Evolutionary conservation across 2,113 vertebrate species (phyloP).

Genomic region (Baryphthengus martii): DNA sequence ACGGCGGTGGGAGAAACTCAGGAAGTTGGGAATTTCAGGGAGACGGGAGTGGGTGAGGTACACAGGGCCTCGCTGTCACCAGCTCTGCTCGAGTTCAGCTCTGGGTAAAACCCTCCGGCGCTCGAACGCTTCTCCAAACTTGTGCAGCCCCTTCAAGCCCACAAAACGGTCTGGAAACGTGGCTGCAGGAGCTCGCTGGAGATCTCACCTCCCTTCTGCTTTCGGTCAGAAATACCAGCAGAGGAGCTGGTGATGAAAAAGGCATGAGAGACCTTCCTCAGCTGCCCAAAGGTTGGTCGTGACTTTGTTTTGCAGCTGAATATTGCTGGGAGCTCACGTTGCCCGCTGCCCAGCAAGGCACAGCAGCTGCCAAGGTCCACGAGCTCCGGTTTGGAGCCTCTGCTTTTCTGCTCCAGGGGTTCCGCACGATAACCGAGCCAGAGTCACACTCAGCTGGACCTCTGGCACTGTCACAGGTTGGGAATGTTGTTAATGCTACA

Average conservation of each 20-base stretch:
- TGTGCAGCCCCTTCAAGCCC: background rate
- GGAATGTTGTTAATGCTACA: background rate
- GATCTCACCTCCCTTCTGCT: background rate
- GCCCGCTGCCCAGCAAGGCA: background rate
- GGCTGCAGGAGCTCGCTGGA: background rate
- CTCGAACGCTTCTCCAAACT: background rate
- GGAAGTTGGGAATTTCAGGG: conserved; percentile 31
- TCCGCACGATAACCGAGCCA: background rate
- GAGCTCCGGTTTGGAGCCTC: background rate
- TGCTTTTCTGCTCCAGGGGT: background rate
- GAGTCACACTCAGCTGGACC: background rate
- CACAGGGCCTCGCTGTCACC: background rate
- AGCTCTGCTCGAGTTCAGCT: background rate
- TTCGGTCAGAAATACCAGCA: background rate
- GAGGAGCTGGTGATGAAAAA: background rate
- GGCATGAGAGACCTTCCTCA: background rate
- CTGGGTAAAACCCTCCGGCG: background rate
- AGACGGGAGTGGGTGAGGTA: background rate
- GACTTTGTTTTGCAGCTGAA: no score
- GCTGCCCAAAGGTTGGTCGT: background rate
- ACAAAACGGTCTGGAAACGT: background rate
- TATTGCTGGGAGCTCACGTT: background rate
- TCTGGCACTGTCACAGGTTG: background rate
- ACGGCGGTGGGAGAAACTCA: background rate
- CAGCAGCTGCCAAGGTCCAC: background rate